Conservation (phyloP, 2,113 vertebrate genomes). For the Mystacornis crossleyi region DNA sequence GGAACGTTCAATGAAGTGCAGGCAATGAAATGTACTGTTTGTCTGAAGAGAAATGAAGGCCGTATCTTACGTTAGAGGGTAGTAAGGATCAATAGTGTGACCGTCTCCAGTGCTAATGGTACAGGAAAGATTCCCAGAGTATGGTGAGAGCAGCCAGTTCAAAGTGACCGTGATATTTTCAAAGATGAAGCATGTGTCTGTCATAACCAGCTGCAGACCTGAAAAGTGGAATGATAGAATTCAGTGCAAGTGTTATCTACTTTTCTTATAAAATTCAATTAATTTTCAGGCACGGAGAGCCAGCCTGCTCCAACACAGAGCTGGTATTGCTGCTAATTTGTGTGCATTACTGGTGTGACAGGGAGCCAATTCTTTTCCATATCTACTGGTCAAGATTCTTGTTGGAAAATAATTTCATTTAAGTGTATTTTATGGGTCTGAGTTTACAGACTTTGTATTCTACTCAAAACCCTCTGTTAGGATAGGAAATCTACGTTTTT, state of each 20-base stretch:
- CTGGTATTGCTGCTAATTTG: not conserved
- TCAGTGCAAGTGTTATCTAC: not conserved
- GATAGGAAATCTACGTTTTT: not conserved
- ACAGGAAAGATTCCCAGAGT: constrained; percentile 90
- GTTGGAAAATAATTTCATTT: not conserved
- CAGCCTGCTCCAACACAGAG: not conserved
- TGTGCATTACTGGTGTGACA: not conserved
- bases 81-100: constrained; percentile 86
- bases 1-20: not conserved
- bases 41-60: not conserved
- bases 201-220: constrained; percentile 85
- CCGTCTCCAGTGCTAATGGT: constrained; percentile 87
- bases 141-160: constrained; percentile 91
- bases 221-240: constrained; percentile 18
- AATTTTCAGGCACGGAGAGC: not conserved
- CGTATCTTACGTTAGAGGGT: constrained; percentile 79
- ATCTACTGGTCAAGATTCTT: not conserved
- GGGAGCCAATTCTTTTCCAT: not conserved
- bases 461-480: not conserved
- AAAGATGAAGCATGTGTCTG: constrained; percentile 73
- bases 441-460: not conserved
- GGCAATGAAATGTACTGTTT: not conserved
- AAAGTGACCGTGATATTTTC: constrained; percentile 84
- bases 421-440: not conserved
- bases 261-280: not conserved